Evolutionary conservation across 2,113 vertebrate species (phyloP), one percentile per base, ranked within the genome.

Genomic region (Daubentonia madagascariensis): DNA sequence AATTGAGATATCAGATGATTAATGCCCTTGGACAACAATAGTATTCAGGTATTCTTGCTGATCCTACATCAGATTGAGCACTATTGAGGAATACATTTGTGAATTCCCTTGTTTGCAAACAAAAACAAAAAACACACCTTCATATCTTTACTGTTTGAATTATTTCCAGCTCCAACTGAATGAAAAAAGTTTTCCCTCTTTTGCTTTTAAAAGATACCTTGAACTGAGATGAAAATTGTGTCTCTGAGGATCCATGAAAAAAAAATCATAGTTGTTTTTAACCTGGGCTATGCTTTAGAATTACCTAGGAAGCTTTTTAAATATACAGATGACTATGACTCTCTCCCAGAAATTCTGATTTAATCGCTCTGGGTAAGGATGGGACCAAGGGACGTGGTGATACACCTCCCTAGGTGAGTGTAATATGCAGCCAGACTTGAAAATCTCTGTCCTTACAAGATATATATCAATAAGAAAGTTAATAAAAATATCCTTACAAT

Each of bases 181-280:
- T 61, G 32, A 93, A 92, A 84, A 23, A 22, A 73, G 67, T 50
- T 93, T 91, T 90, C 48, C 2, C 30, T 67, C 35, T 79, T 63
- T 89, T 61, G n/a, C 8, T 85, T 76, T 83, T 65, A 43, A 52
- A 52, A 94, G 30, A 68, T 68, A n/a, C 35, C 63, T 73, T 68
- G 59, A 94, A 83, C 32, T 83, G 10, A 35, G 7, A 72, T 87
- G 70, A 88, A 84, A 96, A 91, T 28, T 37, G 6, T 83, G 54
- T 84, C 48, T 92, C 63, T 67, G 8, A 63, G 67, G 9, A 76
- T 75, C 40, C 76, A 18, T 93, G 30, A 28, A 32, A 80, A 94
- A 94, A 89, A 0, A 8, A 73, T 57, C 22, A 45, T 35, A 91
- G 81, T 40, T 88, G 75, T 76, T 94, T 94, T 97, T 95, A 67